Percentiles rank a stretch among this genome's conserved stretches.
These are phyloP conservation scores for Julus scandinavius DNA, from an alignment of 2,888 invertebrate genomes.

Conservation along the genomic window DNA sequence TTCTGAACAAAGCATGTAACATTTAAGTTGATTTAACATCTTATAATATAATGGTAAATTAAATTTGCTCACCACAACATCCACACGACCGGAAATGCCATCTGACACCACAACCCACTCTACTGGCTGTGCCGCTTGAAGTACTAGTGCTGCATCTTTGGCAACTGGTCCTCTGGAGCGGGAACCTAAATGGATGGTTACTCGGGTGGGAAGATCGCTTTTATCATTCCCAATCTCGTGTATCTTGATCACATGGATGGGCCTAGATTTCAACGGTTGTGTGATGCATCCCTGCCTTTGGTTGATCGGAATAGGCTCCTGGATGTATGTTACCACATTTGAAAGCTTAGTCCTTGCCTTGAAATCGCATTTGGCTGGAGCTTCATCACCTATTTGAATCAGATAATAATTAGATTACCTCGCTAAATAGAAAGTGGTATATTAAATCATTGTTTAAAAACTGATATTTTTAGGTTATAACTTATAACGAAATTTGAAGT, in stretches of 20 bases:
- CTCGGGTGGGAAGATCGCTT: slow-evolving; percentile 4
- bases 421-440: slow-evolving; percentile 2
- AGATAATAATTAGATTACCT: neutral
- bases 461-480: too few species aligned
- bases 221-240: slow-evolving; percentile 17
- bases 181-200: slow-evolving; percentile 59
- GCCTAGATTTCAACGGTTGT: slow-evolving; percentile 2
- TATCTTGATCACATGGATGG: slow-evolving; percentile 51
- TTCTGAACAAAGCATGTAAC: neutral
- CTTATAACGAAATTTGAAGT: too few species aligned
- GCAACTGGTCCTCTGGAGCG: slow-evolving; percentile 58
- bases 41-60: neutral
- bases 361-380: slow-evolving; percentile 55
- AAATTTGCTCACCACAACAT: slow-evolving; percentile 49
- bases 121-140: slow-evolving; percentile 48
- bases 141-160: slow-evolving; percentile 50
- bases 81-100: slow-evolving; percentile 49
- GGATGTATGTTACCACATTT: slow-evolving; percentile 52
- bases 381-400: slow-evolving; percentile 49
- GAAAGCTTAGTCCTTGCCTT: slow-evolving; percentile 43
- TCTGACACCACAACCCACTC: slow-evolving; percentile 50
- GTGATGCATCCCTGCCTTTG: slow-evolving; percentile 56
- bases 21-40: neutral
- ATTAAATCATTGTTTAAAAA: neutral
- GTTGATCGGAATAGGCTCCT: slow-evolving; percentile 51